phyloP scores from a whole-genome alignment of 1,140 invertebrate genomes.

The Drosophila busckii region DNA sequence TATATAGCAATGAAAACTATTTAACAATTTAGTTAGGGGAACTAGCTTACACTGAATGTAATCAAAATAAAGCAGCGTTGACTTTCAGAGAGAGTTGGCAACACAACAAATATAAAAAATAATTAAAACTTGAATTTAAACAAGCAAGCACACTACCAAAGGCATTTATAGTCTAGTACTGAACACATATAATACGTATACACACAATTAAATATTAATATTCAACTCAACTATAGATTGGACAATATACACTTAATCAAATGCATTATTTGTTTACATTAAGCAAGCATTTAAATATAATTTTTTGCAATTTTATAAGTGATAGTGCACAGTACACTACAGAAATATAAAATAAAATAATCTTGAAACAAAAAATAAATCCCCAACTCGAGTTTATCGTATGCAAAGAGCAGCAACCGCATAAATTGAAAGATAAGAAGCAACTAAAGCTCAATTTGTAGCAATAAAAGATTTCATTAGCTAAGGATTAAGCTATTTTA shows the following conservation, averaged over 20 bases:
- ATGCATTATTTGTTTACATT: constrained; percentile 36
- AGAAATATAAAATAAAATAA: constrained; percentile 34
- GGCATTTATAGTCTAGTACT: constrained; percentile 44
- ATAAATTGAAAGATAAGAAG: neutral
- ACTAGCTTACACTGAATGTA: constrained; percentile 9
- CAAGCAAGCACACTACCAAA: constrained; percentile 46
- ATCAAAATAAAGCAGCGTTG: constrained; percentile 38
- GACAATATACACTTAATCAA: constrained; percentile 73
- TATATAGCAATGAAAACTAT: constrained; percentile 18
- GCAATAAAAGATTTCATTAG: constrained; percentile 15
- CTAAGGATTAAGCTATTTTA: too few species aligned
- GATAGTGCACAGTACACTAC: constrained; percentile 51
- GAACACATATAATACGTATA: constrained; percentile 23
- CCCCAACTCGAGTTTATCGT: too few species aligned
- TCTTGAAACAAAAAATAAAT: constrained; percentile 5
- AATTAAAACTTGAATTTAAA: too few species aligned
- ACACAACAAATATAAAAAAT: neutral
- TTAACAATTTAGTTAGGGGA: constrained; percentile 51
- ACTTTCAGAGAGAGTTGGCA: constrained; percentile 42
- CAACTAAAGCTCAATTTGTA: neutral
- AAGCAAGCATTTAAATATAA: constrained; percentile 27
- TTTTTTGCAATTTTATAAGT: constrained; percentile 71
- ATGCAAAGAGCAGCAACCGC: neutral
- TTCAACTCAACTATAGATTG: constrained; percentile 55
- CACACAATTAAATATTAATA: constrained; percentile 39